Evolutionary conservation across 2,797 vertebrate genomes (phyloP), one percentile per base, ranked within the genome.

Genomic region (Urocyon cinereoargenteus): DNA sequence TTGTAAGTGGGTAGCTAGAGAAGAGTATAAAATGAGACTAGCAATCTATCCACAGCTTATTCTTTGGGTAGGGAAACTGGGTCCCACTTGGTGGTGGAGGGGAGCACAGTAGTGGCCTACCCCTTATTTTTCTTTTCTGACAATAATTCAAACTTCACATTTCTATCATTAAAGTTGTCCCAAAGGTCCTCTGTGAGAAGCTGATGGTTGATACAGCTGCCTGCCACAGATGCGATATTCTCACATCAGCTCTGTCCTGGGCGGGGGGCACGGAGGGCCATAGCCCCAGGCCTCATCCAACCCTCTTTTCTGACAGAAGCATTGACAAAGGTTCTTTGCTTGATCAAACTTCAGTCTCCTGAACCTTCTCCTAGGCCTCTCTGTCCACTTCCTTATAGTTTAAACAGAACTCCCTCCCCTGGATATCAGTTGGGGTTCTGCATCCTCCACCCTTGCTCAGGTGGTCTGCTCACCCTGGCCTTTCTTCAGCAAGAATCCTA

Each of bases 61-160:
- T 64, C 18, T 77, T 70, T 28, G 22, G 14, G 61, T 18, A 77
- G 15, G 55, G n/a, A 51, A 86, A 82, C 64, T 18, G 5, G 36
- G 49, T 3, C 51, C 36, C 45, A 31, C n/a, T 64, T 86, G 59
- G 64, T 94, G n/a, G 24, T 31, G 3, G n/a, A 5, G 11, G 26
- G 40, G 12, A 4, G 3, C 7, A 36, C 73, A 28, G 18, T 15
- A 28, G 18, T 15, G 26, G 13, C 12, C 28, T 15, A 24, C 4
- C 2, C 16, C 9, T 70, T 84, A 36, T 21, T 49, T 34, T 26
- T 75, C 55, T 95, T 96, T 85, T 62, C 24, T 86, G 72, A 89
- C n/a, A 10, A n/a, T 86, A 66, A 87, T 91, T 91, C 24, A 83
- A 55, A 82, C 61, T 82, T 49, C 86, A 57, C 11, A 61, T 70